Evolutionary conservation across 2,888 invertebrate species (phyloP).

Genomic region (Dysmachus trigonus): DNA sequence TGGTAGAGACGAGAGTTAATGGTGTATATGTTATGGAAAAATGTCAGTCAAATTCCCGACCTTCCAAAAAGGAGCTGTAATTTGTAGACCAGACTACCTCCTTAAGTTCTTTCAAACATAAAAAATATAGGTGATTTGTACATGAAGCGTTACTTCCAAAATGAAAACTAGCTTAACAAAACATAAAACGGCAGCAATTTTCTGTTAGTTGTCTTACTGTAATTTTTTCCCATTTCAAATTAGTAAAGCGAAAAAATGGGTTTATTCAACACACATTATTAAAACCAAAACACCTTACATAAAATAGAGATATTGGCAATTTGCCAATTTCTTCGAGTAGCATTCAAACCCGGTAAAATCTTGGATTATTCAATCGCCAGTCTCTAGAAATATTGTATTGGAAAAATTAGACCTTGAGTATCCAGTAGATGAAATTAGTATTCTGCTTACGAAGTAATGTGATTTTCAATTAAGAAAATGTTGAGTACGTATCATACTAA

Average conservation of each 20-base stretch:
- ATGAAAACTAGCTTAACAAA: not conserved
- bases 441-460: not conserved
- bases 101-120: not conserved
- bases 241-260: not conserved
- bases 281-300: conserved; percentile 22
- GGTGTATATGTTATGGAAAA: too few species aligned
- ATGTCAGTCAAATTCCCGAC: too few species aligned
- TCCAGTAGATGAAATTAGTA: conserved; percentile 50
- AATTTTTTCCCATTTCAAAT: not conserved
- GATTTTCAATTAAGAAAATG: conserved; percentile 7
- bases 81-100: too few species aligned
- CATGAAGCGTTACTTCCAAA: not conserved
- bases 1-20: too few species aligned
- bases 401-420: conserved; percentile 48
- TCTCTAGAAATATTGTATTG: conserved; percentile 56
- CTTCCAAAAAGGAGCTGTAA: too few species aligned
- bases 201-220: not conserved
- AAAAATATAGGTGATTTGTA: not conserved
- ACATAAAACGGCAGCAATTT: not conserved
- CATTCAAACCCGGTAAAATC: conserved; percentile 56
- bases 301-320: not conserved
- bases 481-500: not conserved
- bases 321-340: not conserved
- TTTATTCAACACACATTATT: not conserved
- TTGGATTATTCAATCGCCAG: conserved; percentile 62